Conservation (phyloP, 2,888 invertebrate species). For the Morpho achilles region DNA sequence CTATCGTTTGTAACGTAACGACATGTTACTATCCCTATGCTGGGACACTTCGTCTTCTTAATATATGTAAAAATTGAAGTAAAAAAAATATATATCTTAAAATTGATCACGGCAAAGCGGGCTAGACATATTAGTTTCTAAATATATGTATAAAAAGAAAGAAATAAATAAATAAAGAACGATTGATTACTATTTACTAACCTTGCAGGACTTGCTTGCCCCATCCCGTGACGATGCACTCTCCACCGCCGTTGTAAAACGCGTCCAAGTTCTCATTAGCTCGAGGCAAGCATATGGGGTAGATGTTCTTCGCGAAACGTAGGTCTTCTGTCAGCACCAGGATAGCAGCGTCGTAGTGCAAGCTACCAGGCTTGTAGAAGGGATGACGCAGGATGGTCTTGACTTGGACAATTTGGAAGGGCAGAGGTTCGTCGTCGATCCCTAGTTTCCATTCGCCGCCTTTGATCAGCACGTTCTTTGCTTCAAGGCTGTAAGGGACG, state of each 20-base stretch:
- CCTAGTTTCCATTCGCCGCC: conserved; percentile 92
- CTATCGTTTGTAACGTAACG: too few species aligned
- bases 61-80: too few species aligned
- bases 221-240: conserved; percentile 90
- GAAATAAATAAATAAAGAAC: background rate
- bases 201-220: conserved; percentile 88
- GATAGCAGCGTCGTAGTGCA: conserved; percentile 85
- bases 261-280: conserved; percentile 71
- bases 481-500: conserved; percentile 68
- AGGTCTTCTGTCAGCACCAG: conserved; percentile 82
- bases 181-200: conserved; percentile 53
- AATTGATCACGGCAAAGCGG: too few species aligned
- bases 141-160: background rate
- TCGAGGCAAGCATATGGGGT: conserved; percentile 84
- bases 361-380: conserved; percentile 76
- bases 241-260: conserved; percentile 77
- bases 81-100: too few species aligned
- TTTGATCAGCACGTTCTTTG: conserved; percentile 85
- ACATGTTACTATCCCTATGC: too few species aligned
- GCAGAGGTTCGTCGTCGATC: conserved; percentile 87
- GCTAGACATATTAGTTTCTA: too few species aligned
- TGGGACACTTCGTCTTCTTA: too few species aligned
- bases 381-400: conserved; percentile 85
- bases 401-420: conserved; percentile 88
- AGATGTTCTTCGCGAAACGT: conserved; percentile 84